Conservation (phyloP, 2,113 vertebrate species). For the Sinocyclocheilus maitianheensis region DNA sequence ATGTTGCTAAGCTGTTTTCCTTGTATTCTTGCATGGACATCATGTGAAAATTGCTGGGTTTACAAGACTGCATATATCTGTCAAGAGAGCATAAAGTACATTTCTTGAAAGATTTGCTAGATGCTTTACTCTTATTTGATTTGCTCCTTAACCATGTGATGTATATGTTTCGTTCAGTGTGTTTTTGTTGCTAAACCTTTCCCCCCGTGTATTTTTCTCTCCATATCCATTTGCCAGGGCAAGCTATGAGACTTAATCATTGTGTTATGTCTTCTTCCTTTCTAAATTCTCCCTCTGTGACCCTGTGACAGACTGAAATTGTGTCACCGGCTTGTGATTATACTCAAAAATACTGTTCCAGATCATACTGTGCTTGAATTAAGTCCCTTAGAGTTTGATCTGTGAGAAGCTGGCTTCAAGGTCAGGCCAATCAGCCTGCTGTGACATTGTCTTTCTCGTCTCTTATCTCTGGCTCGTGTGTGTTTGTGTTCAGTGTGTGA, state of each 20-base stretch:
- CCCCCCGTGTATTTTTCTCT: not conserved
- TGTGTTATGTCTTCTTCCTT: not conserved
- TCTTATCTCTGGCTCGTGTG: constrained; percentile 30
- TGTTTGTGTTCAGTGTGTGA: constrained; percentile 82
- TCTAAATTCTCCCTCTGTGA: not conserved
- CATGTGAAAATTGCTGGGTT: not conserved
- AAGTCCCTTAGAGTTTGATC: not conserved
- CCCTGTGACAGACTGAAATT: not conserved
- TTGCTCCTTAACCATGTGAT: not conserved
- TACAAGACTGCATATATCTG: not conserved
- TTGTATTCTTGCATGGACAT: not conserved
- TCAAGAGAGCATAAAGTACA: too few relatives aligned
- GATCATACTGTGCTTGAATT: not conserved
- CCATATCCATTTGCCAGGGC: not conserved
- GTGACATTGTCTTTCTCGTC: constrained; percentile 1
- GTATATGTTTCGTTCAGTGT: not conserved
- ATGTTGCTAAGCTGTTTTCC: too few relatives aligned
- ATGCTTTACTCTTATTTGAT: not conserved
- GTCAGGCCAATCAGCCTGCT: constrained; percentile 12
- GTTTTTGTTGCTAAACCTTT: not conserved
- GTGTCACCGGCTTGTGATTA: not conserved
- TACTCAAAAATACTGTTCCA: not conserved
- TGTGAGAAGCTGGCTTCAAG: not conserved
- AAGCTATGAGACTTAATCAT: not conserved
- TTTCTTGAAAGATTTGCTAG: not conserved